Conservation (phyloP, 2,113 vertebrate species). For the Haemorhous mexicanus region DNA sequence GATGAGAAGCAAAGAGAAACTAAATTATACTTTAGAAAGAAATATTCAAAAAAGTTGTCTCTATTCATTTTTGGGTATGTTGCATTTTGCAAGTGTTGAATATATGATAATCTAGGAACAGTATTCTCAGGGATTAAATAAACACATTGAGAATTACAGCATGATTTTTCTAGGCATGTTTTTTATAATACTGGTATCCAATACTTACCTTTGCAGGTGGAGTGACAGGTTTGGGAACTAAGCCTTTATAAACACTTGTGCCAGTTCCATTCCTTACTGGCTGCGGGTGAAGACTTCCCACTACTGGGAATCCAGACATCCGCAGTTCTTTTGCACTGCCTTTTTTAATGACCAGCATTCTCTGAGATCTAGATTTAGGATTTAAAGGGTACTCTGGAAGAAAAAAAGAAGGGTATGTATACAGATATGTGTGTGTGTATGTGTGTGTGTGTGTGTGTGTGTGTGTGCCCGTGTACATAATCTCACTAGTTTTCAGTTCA, state of each 20-base stretch:
- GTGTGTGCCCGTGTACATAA: neutral
- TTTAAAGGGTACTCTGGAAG: slow-evolving; percentile 78
- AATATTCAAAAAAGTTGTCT: neutral
- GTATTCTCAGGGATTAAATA: neutral
- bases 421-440: fast-evolving
- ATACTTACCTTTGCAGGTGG: slow-evolving; percentile 73
- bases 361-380: slow-evolving; percentile 76
- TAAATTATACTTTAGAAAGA: neutral
- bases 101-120: neutral
- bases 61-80: neutral
- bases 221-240: slow-evolving; percentile 72
- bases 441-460: neutral
- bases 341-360: slow-evolving; percentile 82
- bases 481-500: neutral
- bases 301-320: slow-evolving; percentile 70
- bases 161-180: neutral
- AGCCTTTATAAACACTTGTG: slow-evolving; percentile 71
- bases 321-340: slow-evolving; percentile 75
- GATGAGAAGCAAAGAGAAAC: neutral
- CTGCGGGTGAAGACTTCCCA: slow-evolving; percentile 63
- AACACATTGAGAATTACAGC: neutral
- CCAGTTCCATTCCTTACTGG: slow-evolving; percentile 70
- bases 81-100: neutral
- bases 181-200: neutral
- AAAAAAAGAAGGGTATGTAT: neutral